Base-by-base conservation (phyloP, 2,888 invertebrate genomes). In the Ypsolopha scabrella region DNA sequence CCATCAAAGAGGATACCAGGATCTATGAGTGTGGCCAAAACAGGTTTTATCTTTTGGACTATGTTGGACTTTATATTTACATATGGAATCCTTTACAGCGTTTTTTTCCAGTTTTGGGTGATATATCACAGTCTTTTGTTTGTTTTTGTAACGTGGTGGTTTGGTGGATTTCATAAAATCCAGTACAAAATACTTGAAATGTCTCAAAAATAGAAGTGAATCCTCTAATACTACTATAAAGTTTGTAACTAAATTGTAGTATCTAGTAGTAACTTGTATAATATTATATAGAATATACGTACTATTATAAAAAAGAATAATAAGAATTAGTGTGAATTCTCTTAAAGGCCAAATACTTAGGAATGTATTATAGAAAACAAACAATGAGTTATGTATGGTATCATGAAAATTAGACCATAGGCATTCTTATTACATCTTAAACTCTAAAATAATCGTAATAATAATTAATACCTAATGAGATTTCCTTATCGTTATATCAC, bases 11-110 rank as follows among this genome's bases (percentile, higher is more conserved):
- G 76, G 53, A 49, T 59, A 11, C 67, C 79, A 10, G 69, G 76
- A 46, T 65, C 80, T 0, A 58, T 85, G 48, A 48, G 58, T 6
- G 53, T 58, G 11, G 80, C 85, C 0, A 74, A 72, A 59, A 46
- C 74, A 51, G 91, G 90, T 2, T 86, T 92, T 44, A 59, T 89
- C 24, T 91, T 92, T 65, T 93, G 93, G 93, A 90, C 90, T 9
- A 33, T 85, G 6, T 67, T 92, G 54, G 88, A 90, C 52, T 58
- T 82, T 34, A 52, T 87, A 33, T 83, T 88, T 51, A 60, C 80
- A 1, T 88, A 87, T 51, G 70, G 75, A 10, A 63, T 90, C 14
- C 63, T 83, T 2, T 70, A 70, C 9, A 83, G 74, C 54, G 60
- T 70, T 49, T 33, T 82, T 35, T 88, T 89, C 57, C 85, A 87